Conservation (phyloP, 2,113 vertebrate genomes). For the Trichechus manatus region DNA sequence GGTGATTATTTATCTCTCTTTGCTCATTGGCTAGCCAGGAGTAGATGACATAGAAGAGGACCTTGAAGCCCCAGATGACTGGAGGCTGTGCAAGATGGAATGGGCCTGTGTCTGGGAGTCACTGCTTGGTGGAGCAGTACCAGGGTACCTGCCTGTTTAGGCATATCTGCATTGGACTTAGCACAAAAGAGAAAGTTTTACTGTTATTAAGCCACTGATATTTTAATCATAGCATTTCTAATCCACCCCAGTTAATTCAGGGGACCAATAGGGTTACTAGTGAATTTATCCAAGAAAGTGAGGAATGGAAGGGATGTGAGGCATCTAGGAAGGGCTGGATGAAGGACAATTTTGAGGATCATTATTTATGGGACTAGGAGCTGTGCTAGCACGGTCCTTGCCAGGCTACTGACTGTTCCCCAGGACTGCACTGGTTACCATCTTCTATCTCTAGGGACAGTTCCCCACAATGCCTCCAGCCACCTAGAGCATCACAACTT, state of each 20-base stretch:
- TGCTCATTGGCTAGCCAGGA: not conserved
- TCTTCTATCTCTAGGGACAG: not conserved
- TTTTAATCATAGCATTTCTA: not conserved
- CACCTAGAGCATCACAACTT: not conserved
- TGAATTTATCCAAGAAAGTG: not conserved
- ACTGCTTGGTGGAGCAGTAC: not conserved
- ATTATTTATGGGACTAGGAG: not conserved
- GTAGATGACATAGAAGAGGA: too few relatives aligned
- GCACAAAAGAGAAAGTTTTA: not conserved
- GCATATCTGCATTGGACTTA: not conserved
- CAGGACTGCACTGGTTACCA: not conserved
- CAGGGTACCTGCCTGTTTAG: not conserved
- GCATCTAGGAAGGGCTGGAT: not conserved
- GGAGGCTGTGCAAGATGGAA: not conserved
- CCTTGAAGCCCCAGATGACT: not conserved
- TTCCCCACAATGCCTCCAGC: too few relatives aligned
- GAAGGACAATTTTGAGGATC: not conserved
- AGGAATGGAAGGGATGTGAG: not conserved
- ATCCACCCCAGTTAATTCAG: not conserved
- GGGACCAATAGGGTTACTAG: not conserved
- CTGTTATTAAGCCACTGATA: not conserved
- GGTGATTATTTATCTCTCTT: not conserved
- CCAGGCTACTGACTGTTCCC: not conserved
- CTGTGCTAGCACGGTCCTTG: not conserved
- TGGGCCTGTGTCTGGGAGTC: not conserved